Conservation (phyloP, 1,140 invertebrate genomes). For the Drosophila repleta region DNA sequence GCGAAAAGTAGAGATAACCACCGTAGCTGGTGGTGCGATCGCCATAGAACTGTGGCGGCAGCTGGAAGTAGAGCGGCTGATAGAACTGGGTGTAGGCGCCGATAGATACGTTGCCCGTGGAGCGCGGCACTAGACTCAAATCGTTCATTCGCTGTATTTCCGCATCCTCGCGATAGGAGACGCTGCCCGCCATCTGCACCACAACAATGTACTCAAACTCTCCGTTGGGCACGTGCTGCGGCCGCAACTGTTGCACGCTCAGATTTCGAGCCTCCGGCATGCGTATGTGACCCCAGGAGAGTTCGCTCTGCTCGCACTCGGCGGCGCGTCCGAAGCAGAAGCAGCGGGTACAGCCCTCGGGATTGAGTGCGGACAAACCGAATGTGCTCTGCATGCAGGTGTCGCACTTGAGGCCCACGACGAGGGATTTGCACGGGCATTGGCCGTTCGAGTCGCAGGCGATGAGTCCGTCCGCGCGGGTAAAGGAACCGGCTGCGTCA, state of each 20-base stretch:
- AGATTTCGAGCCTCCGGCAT: slow-evolving; percentile 86
- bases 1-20: slow-evolving; percentile 92
- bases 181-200: slow-evolving; percentile 69
- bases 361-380: slow-evolving; percentile 89
- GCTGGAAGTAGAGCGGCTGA: slow-evolving; percentile 93
- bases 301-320: slow-evolving; percentile 90
- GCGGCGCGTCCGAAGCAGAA: slow-evolving; percentile 94
- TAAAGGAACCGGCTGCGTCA: slow-evolving; percentile 88
- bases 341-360: slow-evolving; percentile 93
- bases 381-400: slow-evolving; percentile 93
- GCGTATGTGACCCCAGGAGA: slow-evolving; percentile 90
- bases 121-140: slow-evolving; percentile 83
- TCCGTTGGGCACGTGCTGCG: slow-evolving; percentile 49
- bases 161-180: slow-evolving; percentile 69
- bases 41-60: slow-evolving; percentile 93
- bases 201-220: slow-evolving; percentile 83
- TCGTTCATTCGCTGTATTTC: slow-evolving; percentile 84
- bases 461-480: slow-evolving; percentile 87
- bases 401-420: slow-evolving; percentile 91
- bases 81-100: slow-evolving; percentile 88
- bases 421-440: slow-evolving; percentile 92
- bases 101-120: slow-evolving; percentile 87
- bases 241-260: slow-evolving; percentile 84
- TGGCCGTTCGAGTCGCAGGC: slow-evolving; percentile 90
- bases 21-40: slow-evolving; percentile 97